A percentile compares a stretch with the other conserved stretches of the same genome.
Conservation (phyloP, 2,888 invertebrate genomes). For the Camponotus fellah region DNA sequence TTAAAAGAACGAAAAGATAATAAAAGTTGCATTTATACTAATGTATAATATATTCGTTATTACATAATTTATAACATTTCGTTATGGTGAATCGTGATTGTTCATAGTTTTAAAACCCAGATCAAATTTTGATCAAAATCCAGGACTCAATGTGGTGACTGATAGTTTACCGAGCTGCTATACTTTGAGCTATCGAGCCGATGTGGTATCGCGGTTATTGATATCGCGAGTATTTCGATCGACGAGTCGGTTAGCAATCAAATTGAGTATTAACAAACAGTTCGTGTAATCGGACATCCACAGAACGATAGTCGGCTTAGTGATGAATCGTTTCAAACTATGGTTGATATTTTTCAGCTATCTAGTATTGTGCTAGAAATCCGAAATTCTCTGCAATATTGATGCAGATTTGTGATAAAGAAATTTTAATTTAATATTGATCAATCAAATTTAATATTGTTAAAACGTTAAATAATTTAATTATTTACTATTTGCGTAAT, state of each 20-base stretch:
- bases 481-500: neutral
- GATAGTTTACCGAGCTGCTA: conserved; percentile 55
- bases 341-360: conserved; percentile 24
- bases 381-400: neutral
- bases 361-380: neutral
- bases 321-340: conserved; percentile 24
- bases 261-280: conserved; percentile 70
- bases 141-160: neutral
- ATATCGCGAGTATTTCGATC: conserved; percentile 60
- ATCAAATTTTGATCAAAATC: conserved; percentile 10
- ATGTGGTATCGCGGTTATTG: conserved; percentile 67
- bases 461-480: neutral
- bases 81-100: neutral
- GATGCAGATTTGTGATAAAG: neutral
- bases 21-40: neutral
- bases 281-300: conserved; percentile 52
- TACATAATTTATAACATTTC: neutral
- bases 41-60: neutral
- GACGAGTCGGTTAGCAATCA: conserved; percentile 50
- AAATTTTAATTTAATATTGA: neutral
- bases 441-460: neutral
- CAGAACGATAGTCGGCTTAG: conserved; percentile 35
- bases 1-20: neutral
- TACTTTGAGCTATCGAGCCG: conserved; percentile 58
- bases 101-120: conserved; percentile 26